Conservation (phyloP, 2,113 vertebrate species). For the Ardeotis arabs region DNA sequence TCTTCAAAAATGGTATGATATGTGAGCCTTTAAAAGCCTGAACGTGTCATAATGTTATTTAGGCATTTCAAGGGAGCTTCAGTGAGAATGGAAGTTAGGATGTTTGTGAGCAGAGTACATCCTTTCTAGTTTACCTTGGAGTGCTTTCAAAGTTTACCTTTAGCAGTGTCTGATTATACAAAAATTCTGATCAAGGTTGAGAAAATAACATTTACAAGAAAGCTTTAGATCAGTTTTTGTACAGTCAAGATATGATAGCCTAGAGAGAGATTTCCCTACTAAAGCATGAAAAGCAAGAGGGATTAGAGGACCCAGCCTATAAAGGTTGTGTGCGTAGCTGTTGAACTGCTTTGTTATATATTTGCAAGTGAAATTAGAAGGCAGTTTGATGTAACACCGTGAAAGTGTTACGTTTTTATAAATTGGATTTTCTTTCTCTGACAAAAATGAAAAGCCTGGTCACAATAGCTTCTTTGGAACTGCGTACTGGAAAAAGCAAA, state of each 20-base stretch:
- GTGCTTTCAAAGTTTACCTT: background rate
- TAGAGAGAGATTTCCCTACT: background rate
- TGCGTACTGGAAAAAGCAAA: background rate
- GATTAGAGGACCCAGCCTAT: background rate
- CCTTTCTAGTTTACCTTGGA: background rate
- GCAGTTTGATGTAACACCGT: background rate
- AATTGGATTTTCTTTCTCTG: constrained; percentile 28
- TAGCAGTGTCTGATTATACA: background rate
- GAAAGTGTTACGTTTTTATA: background rate
- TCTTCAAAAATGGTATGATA: background rate
- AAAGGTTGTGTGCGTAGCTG: background rate
- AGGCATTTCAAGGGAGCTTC: background rate
- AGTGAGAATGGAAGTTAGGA: background rate
- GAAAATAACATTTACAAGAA: background rate
- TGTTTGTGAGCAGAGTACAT: background rate
- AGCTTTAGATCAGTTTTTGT: background rate
- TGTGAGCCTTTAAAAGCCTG: background rate
- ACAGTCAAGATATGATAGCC: background rate
- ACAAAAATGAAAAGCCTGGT: background rate
- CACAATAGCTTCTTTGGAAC: background rate
- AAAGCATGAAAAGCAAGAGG: background rate
- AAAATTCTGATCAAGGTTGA: background rate
- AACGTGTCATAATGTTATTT: background rate
- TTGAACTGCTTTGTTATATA: background rate
- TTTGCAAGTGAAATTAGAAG: constrained; percentile 37